A percentile compares a stretch with the other conserved stretches of the same genome.
Conservation (phyloP, 92 coral and sea anemone species). For the Paragorgia papillata region DNA sequence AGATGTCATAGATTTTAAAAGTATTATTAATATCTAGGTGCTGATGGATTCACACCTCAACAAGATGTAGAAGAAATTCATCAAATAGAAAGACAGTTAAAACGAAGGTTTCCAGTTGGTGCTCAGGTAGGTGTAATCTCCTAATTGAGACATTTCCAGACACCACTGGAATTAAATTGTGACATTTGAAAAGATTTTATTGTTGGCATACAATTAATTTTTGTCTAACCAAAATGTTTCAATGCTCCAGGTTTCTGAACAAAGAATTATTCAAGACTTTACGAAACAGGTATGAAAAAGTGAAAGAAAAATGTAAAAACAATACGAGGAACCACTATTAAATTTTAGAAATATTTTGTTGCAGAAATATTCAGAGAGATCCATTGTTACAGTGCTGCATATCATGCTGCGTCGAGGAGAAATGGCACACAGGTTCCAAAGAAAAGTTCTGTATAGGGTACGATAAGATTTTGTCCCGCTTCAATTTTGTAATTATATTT, state of each 20-base stretch:
- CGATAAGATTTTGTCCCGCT: constrained; percentile 50
- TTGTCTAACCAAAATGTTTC: not conserved
- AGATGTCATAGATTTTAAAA: too few species aligned
- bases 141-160: too few species aligned
- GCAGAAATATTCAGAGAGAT: constrained; percentile 92
- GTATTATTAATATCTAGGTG: constrained; percentile 59
- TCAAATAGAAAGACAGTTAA: constrained; percentile 94
- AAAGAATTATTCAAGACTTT: constrained; percentile 92
- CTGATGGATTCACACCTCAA: constrained; percentile 94
- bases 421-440: constrained; percentile 91
- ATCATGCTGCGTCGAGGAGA: constrained; percentile 97
- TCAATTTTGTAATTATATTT: too few species aligned
- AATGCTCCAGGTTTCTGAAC: constrained; percentile 80
- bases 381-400: constrained; percentile 89
- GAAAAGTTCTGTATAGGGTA: constrained; percentile 94
- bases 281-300: constrained; percentile 71
- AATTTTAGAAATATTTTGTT: not conserved
- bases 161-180: too few species aligned
- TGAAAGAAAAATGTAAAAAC: not conserved
- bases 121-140: constrained; percentile 66
- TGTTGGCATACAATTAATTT: too few species aligned
- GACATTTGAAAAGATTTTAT: too few species aligned
- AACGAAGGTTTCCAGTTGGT: constrained; percentile 94
- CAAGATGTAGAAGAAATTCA: constrained; percentile 94
- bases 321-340: not conserved